phyloP scores from a whole-genome alignment of 2,113 vertebrate species.

The Spizaetus ornatus region DNA sequence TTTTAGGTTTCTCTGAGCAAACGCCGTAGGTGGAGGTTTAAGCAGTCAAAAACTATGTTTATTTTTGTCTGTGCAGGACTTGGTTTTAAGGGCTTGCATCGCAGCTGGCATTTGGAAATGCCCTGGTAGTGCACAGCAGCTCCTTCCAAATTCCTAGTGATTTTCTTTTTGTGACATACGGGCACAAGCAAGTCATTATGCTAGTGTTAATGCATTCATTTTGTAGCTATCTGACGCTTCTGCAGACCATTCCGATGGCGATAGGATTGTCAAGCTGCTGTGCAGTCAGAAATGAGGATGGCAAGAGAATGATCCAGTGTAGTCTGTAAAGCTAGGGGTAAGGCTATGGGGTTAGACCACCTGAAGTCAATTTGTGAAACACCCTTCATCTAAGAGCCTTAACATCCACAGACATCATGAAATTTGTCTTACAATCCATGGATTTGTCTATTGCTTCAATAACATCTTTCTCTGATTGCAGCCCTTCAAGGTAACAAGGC shows the following conservation, averaged over 20 bases:
- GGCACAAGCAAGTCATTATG: neutral
- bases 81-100: rapidly evolving
- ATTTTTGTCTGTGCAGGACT: rapidly evolving
- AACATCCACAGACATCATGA: neutral
- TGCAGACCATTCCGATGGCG: neutral
- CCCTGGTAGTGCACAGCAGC: neutral
- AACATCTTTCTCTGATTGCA: neutral
- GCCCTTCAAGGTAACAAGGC: neutral
- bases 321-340: neutral
- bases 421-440: neutral
- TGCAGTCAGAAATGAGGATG: neutral
- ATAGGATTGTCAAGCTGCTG: neutral
- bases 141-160: neutral
- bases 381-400: neutral
- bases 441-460: neutral
- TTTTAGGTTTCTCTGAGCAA: neutral
- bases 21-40: neutral
- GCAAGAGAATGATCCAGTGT: neutral
- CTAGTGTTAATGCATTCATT: neutral
- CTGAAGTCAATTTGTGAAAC: neutral
- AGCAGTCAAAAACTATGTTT: neutral
- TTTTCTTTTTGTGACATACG: neutral
- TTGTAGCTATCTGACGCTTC: neutral
- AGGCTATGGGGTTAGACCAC: neutral
- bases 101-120: neutral